Conservation (phyloP, 2,888 invertebrate species). For the Drosophila putrida region DNA sequence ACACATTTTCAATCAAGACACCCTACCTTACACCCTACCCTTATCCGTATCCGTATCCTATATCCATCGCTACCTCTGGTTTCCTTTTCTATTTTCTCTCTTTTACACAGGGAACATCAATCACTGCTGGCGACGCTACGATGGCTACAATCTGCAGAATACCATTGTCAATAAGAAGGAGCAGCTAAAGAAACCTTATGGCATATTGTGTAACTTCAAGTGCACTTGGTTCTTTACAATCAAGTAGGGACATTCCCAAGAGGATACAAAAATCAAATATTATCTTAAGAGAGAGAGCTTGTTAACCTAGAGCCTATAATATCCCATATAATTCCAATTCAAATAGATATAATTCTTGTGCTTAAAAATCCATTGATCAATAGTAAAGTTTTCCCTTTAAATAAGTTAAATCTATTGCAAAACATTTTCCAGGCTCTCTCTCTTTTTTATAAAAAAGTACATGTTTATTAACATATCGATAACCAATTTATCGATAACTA, state of each 20-base stretch:
- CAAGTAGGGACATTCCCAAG: slow-evolving; percentile 61
- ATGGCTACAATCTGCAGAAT: slow-evolving; percentile 84
- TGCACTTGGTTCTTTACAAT: slow-evolving; percentile 84
- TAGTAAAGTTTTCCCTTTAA: too few species aligned
- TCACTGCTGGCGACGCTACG: slow-evolving; percentile 85
- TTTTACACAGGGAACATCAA: slow-evolving; percentile 80
- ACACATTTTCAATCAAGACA: slow-evolving; percentile 12
- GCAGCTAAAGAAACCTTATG: slow-evolving; percentile 83
- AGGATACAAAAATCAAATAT: background rate
- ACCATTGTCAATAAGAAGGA: slow-evolving; percentile 83
- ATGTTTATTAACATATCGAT: too few species aligned
- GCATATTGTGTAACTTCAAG: slow-evolving; percentile 84
- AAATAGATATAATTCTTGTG: too few species aligned
- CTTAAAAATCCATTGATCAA: too few species aligned
- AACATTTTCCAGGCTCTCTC: too few species aligned
- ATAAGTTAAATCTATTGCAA: too few species aligned
- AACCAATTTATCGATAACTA: too few species aligned
- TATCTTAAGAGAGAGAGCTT: too few species aligned
- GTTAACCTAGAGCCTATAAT: too few species aligned
- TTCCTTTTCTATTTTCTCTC: background rate
- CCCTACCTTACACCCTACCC: background rate
- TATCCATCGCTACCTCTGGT: background rate
- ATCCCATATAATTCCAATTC: too few species aligned
- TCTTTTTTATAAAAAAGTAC: too few species aligned
- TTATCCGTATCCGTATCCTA: background rate